Base-by-base conservation (phyloP, 30 jellyfish, hydroid and myxozoan species). In the Hydractinia echinata region DNA sequence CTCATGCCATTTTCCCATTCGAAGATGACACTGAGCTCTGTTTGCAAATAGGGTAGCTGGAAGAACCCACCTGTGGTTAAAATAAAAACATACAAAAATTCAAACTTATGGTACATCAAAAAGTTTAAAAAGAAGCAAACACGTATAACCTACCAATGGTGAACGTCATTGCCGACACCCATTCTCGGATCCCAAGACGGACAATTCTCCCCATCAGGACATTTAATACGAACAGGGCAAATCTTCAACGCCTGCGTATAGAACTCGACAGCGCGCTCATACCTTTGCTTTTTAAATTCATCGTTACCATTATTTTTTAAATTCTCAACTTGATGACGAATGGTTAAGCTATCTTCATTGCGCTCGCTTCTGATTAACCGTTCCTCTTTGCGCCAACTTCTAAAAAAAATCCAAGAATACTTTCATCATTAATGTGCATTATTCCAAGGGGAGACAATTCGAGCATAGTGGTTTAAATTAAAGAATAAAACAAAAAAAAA, bases 191-290 rank as follows among this genome's bases (percentile, higher is more conserved):
- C 19, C 74, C 74, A 64, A 10, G 81, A 44, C n/a, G 81, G 62
- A 52, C 81, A 72, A 15, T 21, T 52, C 9, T n/a, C 52, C 16
- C 79, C 85, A 9, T 77, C 85, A 10, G 79, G 53, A 16, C 85
- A 77, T 30, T 77, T 77, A 61, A 77, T 77, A 53, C 85, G 85
- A 60, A 77, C 21, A 4, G 85, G 76, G 85, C 85, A 77, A 51
- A 16, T 19, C 60, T 77, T 62, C 10, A 77, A 44, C 5, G 82
- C 85, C 21, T 77, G 54, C 6, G 85, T 5, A 54, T 77, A 77
- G 30, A 77, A 77, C 44, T 51, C 61, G 8, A 77, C 19, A 10
- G 85, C 85, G 55, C 14, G 18, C 10, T 14, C 30, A 62, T 77
- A 77, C 39, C 53, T 56, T 54, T 60, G 55, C 39, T 77, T 77